These are phyloP conservation scores for Orchesella cincta DNA, from an alignment of 1,140 invertebrate species.

Conservation along the genomic window DNA sequence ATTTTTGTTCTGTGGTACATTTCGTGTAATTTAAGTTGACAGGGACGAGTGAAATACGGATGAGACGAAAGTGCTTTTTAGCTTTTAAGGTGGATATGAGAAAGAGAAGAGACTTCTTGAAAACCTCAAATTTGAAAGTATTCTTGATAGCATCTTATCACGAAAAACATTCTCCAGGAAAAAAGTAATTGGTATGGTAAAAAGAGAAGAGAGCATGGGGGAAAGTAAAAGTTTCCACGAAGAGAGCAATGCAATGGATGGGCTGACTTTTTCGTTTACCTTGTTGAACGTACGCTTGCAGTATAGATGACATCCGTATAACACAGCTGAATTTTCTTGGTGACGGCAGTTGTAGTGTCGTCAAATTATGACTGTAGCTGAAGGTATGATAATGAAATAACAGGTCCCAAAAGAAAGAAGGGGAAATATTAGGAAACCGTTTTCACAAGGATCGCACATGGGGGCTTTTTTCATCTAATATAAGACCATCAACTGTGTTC, in stretches of 20 bases:
- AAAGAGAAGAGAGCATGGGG: neutral
- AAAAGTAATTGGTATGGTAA: conserved; percentile 12
- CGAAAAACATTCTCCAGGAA: neutral
- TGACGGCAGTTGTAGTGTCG: neutral
- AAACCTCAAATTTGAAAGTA: conserved; percentile 14
- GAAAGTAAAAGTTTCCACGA: neutral
- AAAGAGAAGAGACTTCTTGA: conserved; percentile 7
- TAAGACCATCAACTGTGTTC: neutral
- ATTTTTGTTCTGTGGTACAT: neutral
- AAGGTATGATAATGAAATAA: conserved; percentile 20
- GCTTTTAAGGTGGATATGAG: neutral
- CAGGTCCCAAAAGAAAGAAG: conserved; percentile 12
- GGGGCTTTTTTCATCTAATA: neutral
- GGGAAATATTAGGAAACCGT: neutral
- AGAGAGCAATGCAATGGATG: neutral
- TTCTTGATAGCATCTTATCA: conserved; percentile 21
- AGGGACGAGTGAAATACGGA: conserved; percentile 1
- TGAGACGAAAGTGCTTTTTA: conserved; percentile 15
- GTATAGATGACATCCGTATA: neutral
- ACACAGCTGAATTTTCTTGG: neutral
- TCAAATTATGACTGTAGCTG: neutral
- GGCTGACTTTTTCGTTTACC: conserved; percentile 1
- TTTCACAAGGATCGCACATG: neutral
- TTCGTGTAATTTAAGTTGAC: neutral
- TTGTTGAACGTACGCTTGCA: no score